Evolutionary conservation across 1,140 invertebrate genomes (phyloP).

Genomic region (Bacillus rossius): DNA sequence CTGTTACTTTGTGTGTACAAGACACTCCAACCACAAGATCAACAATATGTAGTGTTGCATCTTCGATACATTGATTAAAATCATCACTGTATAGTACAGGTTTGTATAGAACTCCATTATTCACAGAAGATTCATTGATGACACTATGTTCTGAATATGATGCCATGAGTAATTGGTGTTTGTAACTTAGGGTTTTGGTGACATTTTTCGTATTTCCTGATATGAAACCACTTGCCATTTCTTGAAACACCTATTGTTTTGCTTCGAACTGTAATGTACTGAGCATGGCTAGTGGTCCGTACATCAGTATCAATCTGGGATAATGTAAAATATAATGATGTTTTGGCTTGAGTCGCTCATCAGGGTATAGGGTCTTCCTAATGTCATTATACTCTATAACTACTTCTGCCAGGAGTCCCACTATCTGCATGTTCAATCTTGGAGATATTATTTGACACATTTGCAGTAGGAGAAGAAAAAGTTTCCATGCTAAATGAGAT

Average conservation of each 20-base stretch:
- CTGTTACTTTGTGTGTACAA: no score
- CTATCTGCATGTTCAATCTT: background rate
- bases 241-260: background rate
- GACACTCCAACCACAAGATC: no score
- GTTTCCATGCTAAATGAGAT: background rate
- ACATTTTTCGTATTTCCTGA: background rate
- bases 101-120: no score
- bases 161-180: background rate
- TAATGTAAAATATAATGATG: background rate
- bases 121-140: no score
- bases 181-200: background rate
- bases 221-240: background rate
- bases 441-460: constrained; percentile 2
- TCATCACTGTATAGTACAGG: no score
- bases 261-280: constrained; percentile 1
- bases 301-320: background rate
- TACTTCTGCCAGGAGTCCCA: background rate
- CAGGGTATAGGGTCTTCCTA: background rate
- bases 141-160: background rate
- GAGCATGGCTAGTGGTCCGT: background rate
- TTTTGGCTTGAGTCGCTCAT: background rate
- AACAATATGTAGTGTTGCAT: no score
- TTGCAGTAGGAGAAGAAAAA: background rate
- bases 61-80: no score
- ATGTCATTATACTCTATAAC: background rate